Base-by-base conservation (phyloP, 2,113 vertebrate species). In the Salminus brasiliensis region DNA sequence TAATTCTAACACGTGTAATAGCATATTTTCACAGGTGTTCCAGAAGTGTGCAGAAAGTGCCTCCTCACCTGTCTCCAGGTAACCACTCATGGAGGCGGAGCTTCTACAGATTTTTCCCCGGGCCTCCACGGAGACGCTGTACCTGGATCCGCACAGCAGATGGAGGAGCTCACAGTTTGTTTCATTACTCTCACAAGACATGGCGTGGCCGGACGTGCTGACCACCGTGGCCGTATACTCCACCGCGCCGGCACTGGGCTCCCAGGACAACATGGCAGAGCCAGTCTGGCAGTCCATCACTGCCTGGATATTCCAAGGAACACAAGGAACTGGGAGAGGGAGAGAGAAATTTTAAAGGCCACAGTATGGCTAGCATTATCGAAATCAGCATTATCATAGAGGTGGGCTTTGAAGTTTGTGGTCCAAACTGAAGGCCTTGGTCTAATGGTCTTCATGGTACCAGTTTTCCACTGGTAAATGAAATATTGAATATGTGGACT, bases 51-150 rank as follows among this genome's bases (percentile, higher is more conserved):
- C 18, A 34, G 16, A 2, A n/a, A 18, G 60, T 30, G 29, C 30
- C 18, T 57, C 13, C 88, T 91, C 80, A 94, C 93, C 91, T 5
- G 92, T 93, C 36, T 77, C 39, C 76, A 94, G 81, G 12, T 25
- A 41, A 74, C 62, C 82, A 0, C 8, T 53, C 89, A 91, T 88
- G 66, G 78, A 23, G 13, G 79, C 74, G 0, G 74, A 12, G 80
- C 85, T 88, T 88, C 60, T 88, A 83, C 93, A 94, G 18, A 15
- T 82, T 25, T 76, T n/a, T 66, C 92, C 93, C 21, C 70, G 5
- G 2, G 92, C 87, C 8, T 18, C 78, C 5, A 94, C 91, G 0
- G 83, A 82, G 25, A 93, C 59, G 0, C 74, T 84, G 87, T 93
- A 94, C 36, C 60, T 87, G 68, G 88, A 84, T 16, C 92, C 91